Conservation (phyloP, 92 coral and sea anemone genomes). For the Epizoanthus illoricatus region DNA sequence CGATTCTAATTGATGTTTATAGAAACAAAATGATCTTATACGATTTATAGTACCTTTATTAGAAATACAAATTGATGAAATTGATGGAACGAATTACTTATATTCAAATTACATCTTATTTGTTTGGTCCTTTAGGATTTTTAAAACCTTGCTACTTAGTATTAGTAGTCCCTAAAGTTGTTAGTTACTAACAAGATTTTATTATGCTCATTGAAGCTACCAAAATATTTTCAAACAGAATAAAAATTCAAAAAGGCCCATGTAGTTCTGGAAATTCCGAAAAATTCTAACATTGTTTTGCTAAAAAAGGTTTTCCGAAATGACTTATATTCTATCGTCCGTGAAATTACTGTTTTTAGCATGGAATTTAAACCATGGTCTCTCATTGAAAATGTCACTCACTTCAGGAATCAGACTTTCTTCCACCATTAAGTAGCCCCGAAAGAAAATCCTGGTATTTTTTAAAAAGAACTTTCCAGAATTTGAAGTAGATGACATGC, state of each 20-base stretch:
- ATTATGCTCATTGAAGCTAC: too few relatives aligned
- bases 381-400: constrained; percentile 6
- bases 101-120: not conserved
- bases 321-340: not conserved
- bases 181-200: too few relatives aligned
- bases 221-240: too few relatives aligned
- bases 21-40: not conserved
- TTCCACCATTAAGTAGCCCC: not conserved
- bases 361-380: not conserved
- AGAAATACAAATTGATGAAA: not conserved
- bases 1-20: constrained; percentile 4
- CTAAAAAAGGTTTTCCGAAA: not conserved
- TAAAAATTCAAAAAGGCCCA: too few relatives aligned
- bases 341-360: not conserved
- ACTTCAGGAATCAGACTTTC: not conserved
- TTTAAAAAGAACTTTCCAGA: not conserved
- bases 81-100: not conserved
- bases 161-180: too few relatives aligned
- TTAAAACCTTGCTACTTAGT: too few relatives aligned
- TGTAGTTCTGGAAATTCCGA: too few relatives aligned
- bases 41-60: not conserved
- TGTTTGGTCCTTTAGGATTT: too few relatives aligned
- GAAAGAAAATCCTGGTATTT: not conserved
- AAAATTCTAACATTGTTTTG: not conserved
- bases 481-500: not conserved